These are phyloP conservation scores for Melipona quadrifasciata DNA, from an alignment of 1,140 invertebrate species.

Conservation along the genomic window DNA sequence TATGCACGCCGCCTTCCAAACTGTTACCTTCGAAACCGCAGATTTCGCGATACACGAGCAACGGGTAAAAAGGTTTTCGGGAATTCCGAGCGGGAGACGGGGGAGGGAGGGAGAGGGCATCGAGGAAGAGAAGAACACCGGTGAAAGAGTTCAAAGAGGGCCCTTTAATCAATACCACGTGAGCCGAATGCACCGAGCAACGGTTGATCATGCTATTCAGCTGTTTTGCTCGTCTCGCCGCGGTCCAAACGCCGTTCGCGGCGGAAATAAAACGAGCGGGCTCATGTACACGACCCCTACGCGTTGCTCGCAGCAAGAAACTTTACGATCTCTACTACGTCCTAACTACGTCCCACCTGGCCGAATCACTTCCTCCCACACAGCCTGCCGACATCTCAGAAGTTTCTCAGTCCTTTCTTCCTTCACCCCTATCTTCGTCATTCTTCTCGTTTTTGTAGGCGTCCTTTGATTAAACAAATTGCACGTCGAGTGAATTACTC, in stretches of 20 bases:
- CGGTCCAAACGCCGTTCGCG: neutral
- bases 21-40: slow-evolving; percentile 26
- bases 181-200: slow-evolving; percentile 1
- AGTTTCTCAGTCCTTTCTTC: neutral
- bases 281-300: neutral
- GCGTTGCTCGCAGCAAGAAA: neutral
- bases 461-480: neutral
- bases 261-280: slow-evolving; percentile 18
- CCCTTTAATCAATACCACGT: slow-evolving; percentile 43
- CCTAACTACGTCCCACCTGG: neutral
- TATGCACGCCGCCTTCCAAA: slow-evolving; percentile 12
- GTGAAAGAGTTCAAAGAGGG: slow-evolving; percentile 22
- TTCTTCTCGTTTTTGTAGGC: neutral
- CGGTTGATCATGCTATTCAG: slow-evolving; percentile 14
- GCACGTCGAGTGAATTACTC: neutral
- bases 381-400: neutral
- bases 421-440: no score
- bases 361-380: neutral
- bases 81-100: neutral
- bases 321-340: slow-evolving; percentile 7
- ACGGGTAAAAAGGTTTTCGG: neutral
- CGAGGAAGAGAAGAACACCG: neutral
- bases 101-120: neutral
- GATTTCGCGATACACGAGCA: neutral
- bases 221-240: neutral